Conservation (phyloP, 1,140 invertebrate genomes). For the Aphidius ervi region DNA sequence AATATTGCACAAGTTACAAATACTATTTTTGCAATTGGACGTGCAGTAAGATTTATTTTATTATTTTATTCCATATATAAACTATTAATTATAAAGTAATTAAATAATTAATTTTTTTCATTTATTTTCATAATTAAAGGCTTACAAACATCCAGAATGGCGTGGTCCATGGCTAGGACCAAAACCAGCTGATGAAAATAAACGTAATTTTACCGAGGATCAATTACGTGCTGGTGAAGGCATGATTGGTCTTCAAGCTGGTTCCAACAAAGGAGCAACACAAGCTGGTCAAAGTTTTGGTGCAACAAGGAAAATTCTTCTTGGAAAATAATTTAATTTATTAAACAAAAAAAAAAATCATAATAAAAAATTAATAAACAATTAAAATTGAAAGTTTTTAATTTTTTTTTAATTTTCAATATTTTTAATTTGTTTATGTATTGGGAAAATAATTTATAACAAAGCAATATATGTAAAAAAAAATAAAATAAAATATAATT, state of each 20-base stretch:
- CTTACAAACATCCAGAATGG: conserved; percentile 87
- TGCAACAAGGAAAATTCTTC: conserved; percentile 82
- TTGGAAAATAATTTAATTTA: conserved; percentile 67
- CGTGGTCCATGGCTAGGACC: conserved; percentile 84
- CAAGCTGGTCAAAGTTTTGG: conserved; percentile 91
- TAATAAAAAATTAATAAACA: too few species aligned
- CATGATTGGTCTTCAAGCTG: conserved; percentile 91
- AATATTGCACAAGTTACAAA: conserved; percentile 91
- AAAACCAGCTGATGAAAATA: conserved; percentile 86
- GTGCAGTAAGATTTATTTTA: conserved; percentile 64
- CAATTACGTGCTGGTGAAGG: conserved; percentile 85
- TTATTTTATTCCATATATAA: not conserved
- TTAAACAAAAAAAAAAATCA: too few species aligned
- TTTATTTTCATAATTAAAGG: conserved; percentile 54
- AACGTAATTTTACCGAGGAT: conserved; percentile 87
- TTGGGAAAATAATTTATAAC: too few species aligned
- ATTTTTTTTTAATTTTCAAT: too few species aligned
- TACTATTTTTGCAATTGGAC: conserved; percentile 87
- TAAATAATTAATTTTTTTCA: not conserved
- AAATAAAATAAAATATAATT: too few species aligned
- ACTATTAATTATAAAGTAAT: too few species aligned
- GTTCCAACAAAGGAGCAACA: conserved; percentile 92
- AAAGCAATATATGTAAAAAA: too few species aligned
- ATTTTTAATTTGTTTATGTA: too few species aligned
- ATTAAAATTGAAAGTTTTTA: too few species aligned